These are phyloP conservation scores for Hippopotamus amphibius DNA, from an alignment of 2,113 vertebrate species.

Conservation along the genomic window DNA sequence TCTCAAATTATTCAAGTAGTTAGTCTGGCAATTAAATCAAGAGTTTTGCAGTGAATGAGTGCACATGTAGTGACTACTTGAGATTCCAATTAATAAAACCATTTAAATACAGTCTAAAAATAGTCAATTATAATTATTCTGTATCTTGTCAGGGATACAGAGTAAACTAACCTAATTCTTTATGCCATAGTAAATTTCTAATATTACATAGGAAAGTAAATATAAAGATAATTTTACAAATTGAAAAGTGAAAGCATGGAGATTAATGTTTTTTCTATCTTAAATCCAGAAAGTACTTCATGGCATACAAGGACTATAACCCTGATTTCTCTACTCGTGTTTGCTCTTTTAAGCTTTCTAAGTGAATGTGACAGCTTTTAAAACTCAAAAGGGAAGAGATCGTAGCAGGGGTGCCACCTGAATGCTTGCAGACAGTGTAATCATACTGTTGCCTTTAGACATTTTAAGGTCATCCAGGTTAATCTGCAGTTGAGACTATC, in stretches of 20 bases:
- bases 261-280: conserved; percentile 3
- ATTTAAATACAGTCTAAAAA: conserved; percentile 55
- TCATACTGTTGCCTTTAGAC: neutral
- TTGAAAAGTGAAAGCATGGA: neutral
- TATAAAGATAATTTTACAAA: conserved; percentile 45
- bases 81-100: conserved; percentile 67
- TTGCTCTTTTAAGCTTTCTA: conserved; percentile 59
- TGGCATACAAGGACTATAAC: conserved; percentile 12
- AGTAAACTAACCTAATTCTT: conserved; percentile 55
- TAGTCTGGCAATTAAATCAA: conserved; percentile 65
- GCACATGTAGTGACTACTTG: conserved; percentile 41
- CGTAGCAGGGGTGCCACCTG: neutral
- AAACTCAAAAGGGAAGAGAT: conserved; percentile 32
- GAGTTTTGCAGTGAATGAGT: conserved; percentile 63
- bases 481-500: conserved; percentile 27
- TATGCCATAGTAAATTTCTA: conserved; percentile 50
- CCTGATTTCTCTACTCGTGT: neutral
- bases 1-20: conserved; percentile 60
- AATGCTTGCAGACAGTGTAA: conserved; percentile 32
- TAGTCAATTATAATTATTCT: conserved; percentile 60
- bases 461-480: neutral
- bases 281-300: conserved; percentile 37
- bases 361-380: conserved; percentile 50
- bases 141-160: conserved; percentile 55
- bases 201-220: conserved; percentile 45